A percentile compares a stretch with the other conserved stretches of the same genome.
phyloP scores from a whole-genome alignment of 2,888 invertebrate genomes.

The Caenorhabditis sp. region DNA sequence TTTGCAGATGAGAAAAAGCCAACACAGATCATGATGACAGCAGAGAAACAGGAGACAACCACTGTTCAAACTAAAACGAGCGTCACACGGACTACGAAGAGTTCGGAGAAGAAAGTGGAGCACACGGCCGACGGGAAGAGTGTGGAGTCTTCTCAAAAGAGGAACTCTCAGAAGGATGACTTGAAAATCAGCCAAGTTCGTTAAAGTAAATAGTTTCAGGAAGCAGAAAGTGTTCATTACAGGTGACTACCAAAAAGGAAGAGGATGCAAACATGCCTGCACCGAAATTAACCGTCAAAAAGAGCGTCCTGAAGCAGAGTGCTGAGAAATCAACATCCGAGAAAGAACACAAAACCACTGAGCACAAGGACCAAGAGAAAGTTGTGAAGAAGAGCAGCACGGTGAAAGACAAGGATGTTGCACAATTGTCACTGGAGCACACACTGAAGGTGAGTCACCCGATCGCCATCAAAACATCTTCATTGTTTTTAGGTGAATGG shows the following conservation, averaged over 20 bases:
- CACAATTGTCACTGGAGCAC: constrained; percentile 46
- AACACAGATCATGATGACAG: constrained; percentile 50
- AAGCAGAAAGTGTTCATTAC: not conserved
- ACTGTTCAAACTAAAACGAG: constrained; percentile 64
- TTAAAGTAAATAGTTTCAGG: not conserved
- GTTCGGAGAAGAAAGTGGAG: constrained; percentile 55
- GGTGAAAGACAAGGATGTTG: constrained; percentile 46
- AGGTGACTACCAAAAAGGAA: constrained; percentile 63
- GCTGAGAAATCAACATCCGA: constrained; percentile 55
- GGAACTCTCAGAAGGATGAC: constrained; percentile 57
- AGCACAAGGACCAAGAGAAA: constrained; percentile 34
- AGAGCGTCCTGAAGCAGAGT: constrained; percentile 58
- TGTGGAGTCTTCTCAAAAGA: constrained; percentile 57
- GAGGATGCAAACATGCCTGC: constrained; percentile 45
- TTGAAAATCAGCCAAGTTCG: constrained; percentile 60
- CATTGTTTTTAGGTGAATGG: constrained; percentile 44
- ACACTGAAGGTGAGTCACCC: constrained; percentile 25
- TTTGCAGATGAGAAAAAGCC: constrained; percentile 46
- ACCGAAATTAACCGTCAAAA: constrained; percentile 60
- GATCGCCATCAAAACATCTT: not conserved
- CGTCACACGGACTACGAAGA: constrained; percentile 46
- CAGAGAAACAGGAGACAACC: constrained; percentile 62
- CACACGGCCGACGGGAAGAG: constrained; percentile 59
- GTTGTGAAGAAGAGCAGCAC: constrained; percentile 51
- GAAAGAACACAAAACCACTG: constrained; percentile 57